Percentiles rank a stretch among this genome's conserved stretches.
These are phyloP conservation scores for Temnothorax unifasciatus DNA, from an alignment of 2,888 invertebrate genomes.

Conservation along the genomic window DNA sequence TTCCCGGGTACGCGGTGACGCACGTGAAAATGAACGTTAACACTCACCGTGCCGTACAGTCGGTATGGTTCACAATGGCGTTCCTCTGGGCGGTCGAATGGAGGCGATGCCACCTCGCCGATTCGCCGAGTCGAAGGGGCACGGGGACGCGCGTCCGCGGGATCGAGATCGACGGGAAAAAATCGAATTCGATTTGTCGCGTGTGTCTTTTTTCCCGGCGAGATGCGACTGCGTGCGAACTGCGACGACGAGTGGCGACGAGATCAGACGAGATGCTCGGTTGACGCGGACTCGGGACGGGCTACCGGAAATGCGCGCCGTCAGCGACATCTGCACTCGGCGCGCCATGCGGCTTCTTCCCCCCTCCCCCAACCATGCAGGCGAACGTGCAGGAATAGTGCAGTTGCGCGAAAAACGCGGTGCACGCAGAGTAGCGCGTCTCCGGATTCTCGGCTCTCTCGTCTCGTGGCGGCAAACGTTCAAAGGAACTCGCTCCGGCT, in stretches of 20 bases:
- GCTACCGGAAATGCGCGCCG: not conserved
- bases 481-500: not conserved
- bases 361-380: conserved; percentile 3
- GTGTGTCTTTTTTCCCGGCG: fast-evolving
- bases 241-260: conserved; percentile 74
- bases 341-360: conserved; percentile 60
- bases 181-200: conserved; percentile 56
- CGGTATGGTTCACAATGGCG: conserved; percentile 95
- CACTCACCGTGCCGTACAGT: conserved; percentile 89
- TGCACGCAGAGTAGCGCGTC: not conserved
- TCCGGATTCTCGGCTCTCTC: not conserved
- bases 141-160: conserved; percentile 18
- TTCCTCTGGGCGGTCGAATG: conserved; percentile 88
- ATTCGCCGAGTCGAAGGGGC: conserved; percentile 64
- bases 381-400: conserved; percentile 28
- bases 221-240: not conserved
- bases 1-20: conserved; percentile 88
- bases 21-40: conserved; percentile 91
- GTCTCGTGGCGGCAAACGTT: conserved; percentile 42
- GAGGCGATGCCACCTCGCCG: conserved; percentile 65
- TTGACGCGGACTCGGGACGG: conserved; percentile 7
- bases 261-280: not conserved
- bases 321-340: conserved; percentile 65
- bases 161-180: conserved; percentile 48
- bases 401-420: not conserved